A percentile compares a stretch with the other conserved stretches of the same genome.
Evolutionary conservation across 2,888 invertebrate genomes (phyloP).

Genomic region (Odontocolon sp.): DNA sequence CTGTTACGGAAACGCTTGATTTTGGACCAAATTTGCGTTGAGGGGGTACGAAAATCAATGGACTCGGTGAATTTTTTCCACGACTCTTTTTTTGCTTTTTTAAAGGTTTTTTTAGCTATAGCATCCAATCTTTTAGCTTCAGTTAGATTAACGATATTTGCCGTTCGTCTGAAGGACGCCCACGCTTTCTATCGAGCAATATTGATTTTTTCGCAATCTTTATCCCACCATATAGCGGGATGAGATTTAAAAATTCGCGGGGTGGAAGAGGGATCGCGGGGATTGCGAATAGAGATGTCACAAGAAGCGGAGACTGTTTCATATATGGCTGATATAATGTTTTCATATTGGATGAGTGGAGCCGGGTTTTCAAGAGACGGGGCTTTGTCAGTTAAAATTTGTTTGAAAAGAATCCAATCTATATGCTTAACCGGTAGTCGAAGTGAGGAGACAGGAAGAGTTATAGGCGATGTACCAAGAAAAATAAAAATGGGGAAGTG

Average conservation of each 20-base stretch:
- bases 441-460: background rate
- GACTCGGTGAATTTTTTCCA: slow-evolving; percentile 9
- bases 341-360: too few species aligned
- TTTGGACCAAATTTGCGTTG: background rate
- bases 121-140: too few species aligned
- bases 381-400: too few species aligned
- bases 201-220: too few species aligned
- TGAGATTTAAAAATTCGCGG: too few species aligned
- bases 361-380: too few species aligned
- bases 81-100: slow-evolving; percentile 2
- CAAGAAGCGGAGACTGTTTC: too few species aligned
- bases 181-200: background rate
- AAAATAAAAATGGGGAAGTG: slow-evolving; percentile 20
- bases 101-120: slow-evolving; percentile 23
- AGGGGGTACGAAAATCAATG: background rate
- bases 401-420: background rate
- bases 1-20: slow-evolving; percentile 7
- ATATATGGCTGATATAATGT: too few species aligned
- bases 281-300: too few species aligned
- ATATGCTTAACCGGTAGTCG: slow-evolving; percentile 3
- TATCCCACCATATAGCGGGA: too few species aligned
- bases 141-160: background rate
- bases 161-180: background rate
- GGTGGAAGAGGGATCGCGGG: too few species aligned
- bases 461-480: background rate